phyloP scores from a whole-genome alignment of 2,888 invertebrate genomes.

The Mystacides longicornis region DNA sequence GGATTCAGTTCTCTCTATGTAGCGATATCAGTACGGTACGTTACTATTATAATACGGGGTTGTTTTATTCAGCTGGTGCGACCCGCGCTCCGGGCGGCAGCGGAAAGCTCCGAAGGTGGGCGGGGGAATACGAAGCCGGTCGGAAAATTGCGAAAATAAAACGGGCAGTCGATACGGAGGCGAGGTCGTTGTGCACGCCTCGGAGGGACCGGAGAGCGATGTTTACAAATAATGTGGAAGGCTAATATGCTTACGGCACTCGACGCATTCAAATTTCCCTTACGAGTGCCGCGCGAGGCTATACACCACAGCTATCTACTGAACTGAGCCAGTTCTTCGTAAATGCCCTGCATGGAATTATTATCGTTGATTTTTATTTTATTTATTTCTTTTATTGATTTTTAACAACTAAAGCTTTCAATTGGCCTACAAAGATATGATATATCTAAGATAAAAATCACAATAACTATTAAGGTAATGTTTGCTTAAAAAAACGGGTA shows the following conservation, averaged over 20 bases:
- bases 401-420: too few species aligned
- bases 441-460: too few species aligned
- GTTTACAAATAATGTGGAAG: constrained; percentile 12
- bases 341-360: too few species aligned
- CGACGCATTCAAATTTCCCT: too few species aligned
- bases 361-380: too few species aligned
- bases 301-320: too few species aligned
- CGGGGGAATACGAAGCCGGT: constrained; percentile 34
- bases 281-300: too few species aligned
- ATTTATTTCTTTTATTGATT: too few species aligned
- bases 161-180: constrained; percentile 50
- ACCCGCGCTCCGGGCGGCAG: constrained; percentile 27
- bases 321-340: too few species aligned
- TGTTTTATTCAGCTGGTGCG: constrained; percentile 25
- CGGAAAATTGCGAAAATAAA: constrained; percentile 26
- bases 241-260: background rate
- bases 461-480: too few species aligned
- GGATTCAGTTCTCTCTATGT: constrained; percentile 4
- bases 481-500: too few species aligned
- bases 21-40: background rate
- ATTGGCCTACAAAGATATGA: too few species aligned
- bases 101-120: constrained; percentile 29
- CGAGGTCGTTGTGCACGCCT: constrained; percentile 23
- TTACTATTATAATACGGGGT: background rate
- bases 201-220: constrained; percentile 9